Evolutionary conservation across 2,797 vertebrate genomes (phyloP), one percentile per base, ranked within the genome.

Genomic region (Sebastes kiyomatsui): DNA sequence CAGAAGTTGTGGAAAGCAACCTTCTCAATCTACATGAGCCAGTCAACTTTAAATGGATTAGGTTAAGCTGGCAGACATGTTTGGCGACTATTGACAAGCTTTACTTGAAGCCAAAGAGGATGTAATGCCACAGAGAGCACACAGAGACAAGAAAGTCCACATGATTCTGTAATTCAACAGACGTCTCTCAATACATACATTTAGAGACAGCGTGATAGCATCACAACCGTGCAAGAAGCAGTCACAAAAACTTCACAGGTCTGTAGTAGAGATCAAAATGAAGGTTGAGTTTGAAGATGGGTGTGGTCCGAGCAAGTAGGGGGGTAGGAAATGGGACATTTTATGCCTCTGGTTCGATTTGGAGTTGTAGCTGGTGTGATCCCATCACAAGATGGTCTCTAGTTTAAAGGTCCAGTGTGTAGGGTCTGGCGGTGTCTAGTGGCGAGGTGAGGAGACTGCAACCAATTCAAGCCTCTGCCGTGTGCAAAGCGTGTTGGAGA

Each of bases 11-110:
- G 60, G 58, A 28, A 77, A 30, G 67, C 77, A 72, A 80, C 67
- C 61, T 68, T 72, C 85, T 87, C 81, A 72, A 76, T 79, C 80
- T 82, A 67, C 84, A 75, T 7, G 9, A 90, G 84, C 79, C 80
- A 69, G 87, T 85, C 88, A 84, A 83, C 62, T 81, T 88, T 87
- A 91, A 91, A 80, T 92, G 87, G 87, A 91, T 92, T 91, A 92
- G 79, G 60, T 85, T 89, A 93, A 90, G 64, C 88, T 88, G 82
- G 81, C 80, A 79, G 69, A 76, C 85, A 66, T 85, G 81, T 85
- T 87, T 75, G 77, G 83, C 74, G 83, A 87, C 83, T 80, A 84
- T 85, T 90, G 85, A 90, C 80, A 6, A 87, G 83, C 86, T 92
- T 92, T 79, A 81, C 58, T 75, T 72, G 54, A 90, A 87, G 83